Evolutionary conservation across 1,140 invertebrate genomes (phyloP), one percentile per base, ranked within the genome.

Genomic region (Mactra quadrangularis): DNA sequence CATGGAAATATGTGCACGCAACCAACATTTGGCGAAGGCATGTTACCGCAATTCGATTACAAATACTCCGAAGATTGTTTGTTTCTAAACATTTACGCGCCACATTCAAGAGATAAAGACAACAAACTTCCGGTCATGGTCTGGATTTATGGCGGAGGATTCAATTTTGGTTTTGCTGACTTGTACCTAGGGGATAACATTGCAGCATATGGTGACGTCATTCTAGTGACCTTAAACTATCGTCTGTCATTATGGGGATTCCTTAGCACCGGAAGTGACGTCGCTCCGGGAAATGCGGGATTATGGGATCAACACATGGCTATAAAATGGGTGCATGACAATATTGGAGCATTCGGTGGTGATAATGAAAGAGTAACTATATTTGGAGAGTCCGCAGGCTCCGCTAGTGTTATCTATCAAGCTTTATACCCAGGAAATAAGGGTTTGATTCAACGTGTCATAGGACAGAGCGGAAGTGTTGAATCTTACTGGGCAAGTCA

Each of bases 61-160:
- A 7, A 6, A 15, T 6, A 41, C 38, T 41, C 38, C 6, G 98
- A 99, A 94, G 98, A 99, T 93, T 99, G 98, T 93, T 95, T 99
- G 15, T 98, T 97, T 92, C 94, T 99, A 68, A 98, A 97, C 92
- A 96, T 99, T 22, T 95, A 93, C 93, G 90, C 95, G 85, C 97
- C 97, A 1, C 88, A 92, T 91, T 38, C 31, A 29, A 33, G 94
- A 96, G 87, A 31, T 17, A 29, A 47, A 3, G 33, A 55, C 3
- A 53, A 57, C 11, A 96, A 96, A 88, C 95, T 96, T 64, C 96
- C 97, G 27, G 97, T 98, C 25, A 96, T 98, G 95, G 95, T 99
- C 38, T 98, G 97, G 97, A 96, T 99, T 81, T 99, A 97, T 92
- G 98, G 98, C 52, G 98, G 98, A 60, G 97, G 97, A 4, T 99